A percentile compares a stretch with the other conserved stretches of the same genome.
Conservation (phyloP, 2,797 vertebrate species). For the Acipenser transmontanus region DNA sequence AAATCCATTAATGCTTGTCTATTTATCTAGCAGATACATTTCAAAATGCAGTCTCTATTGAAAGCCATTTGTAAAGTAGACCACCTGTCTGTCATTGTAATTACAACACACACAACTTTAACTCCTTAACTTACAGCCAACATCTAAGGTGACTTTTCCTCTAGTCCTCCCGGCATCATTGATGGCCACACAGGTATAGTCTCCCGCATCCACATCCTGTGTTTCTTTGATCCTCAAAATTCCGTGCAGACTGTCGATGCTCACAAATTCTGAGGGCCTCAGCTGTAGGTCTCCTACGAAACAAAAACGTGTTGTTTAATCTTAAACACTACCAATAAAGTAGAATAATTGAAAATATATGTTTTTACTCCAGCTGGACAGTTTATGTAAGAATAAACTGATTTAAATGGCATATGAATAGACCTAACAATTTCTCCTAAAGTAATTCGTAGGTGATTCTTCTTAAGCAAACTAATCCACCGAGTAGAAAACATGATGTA, state of each 20-base stretch:
- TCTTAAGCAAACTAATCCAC: too few species aligned
- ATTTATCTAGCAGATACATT: too few species aligned
- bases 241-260: slow-evolving; percentile 65
- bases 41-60: too few species aligned
- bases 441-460: too few species aligned
- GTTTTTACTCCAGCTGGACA: not conserved
- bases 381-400: too few species aligned
- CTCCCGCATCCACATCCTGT: slow-evolving; percentile 75
- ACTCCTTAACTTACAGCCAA: slow-evolving; percentile 74
- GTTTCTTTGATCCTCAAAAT: slow-evolving; percentile 78
- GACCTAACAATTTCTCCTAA: too few species aligned
- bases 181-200: slow-evolving; percentile 82
- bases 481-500: too few species aligned
- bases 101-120: too few species aligned
- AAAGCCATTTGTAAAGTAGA: too few species aligned
- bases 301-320: slow-evolving; percentile 17
- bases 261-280: slow-evolving; percentile 61
- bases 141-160: slow-evolving; percentile 78
- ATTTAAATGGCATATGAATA: too few species aligned
- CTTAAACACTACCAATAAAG: slow-evolving; percentile 11
- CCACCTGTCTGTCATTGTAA: too few species aligned
- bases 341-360: slow-evolving; percentile 7
- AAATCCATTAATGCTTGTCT: not conserved
- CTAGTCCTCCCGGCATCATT: slow-evolving; percentile 79
- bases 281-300: slow-evolving; percentile 71